Percentiles rank a stretch among this genome's conserved stretches.
Evolutionary conservation across 2,113 vertebrate genomes (phyloP).

Genomic region (Elgaria multicarinata): DNA sequence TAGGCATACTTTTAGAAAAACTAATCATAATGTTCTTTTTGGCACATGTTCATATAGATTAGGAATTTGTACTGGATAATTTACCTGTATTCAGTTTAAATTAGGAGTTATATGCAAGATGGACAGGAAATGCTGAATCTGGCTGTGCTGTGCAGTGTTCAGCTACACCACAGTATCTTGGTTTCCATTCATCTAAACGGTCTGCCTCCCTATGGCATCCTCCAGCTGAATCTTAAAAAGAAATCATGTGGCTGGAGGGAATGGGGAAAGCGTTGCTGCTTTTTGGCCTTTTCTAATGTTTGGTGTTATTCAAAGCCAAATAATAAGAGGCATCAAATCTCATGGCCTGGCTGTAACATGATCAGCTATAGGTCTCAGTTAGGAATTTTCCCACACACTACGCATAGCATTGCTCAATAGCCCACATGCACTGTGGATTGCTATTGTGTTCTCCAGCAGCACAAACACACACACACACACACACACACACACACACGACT

Average conservation of each 20-base stretch:
- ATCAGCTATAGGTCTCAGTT: not conserved
- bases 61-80: not conserved
- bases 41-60: not conserved
- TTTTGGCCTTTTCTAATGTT: not conserved
- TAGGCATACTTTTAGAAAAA: too few relatives aligned
- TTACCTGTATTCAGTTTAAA: not conserved
- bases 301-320: slow-evolving; percentile 36
- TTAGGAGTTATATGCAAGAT: not conserved
- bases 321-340: slow-evolving; percentile 27
- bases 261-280: not conserved
- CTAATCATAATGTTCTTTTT: too few relatives aligned
- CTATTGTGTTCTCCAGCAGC: not conserved
- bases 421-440: not conserved
- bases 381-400: slow-evolving; percentile 48
- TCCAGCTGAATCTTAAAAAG: slow-evolving; percentile 18
- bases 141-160: not conserved
- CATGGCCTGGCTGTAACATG: slow-evolving; percentile 45
- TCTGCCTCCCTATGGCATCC: not conserved
- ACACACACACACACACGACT: not conserved
- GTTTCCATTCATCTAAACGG: not conserved
- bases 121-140: not conserved
- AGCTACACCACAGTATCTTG: not conserved
- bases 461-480: not conserved
- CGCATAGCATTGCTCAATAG: slow-evolving; percentile 24
- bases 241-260: not conserved